A percentile compares a stretch with the other conserved stretches of the same genome.
These are phyloP conservation scores for Lasius fuliginosus DNA, from an alignment of 2,888 invertebrate species.

Conservation along the genomic window DNA sequence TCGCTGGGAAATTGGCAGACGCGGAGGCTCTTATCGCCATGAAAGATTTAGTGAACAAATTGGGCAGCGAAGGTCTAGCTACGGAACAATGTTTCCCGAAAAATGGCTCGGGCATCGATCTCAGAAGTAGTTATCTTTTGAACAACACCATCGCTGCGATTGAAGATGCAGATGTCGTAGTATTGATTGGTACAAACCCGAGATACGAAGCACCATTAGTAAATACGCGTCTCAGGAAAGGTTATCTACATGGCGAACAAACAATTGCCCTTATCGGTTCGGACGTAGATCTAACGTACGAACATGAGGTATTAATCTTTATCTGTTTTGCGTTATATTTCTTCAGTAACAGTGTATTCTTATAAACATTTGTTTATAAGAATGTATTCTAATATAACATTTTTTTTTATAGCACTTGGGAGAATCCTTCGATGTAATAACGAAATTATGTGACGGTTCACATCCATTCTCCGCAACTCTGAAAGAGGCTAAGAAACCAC, in stretches of 20 bases:
- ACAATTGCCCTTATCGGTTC: constrained; percentile 95
- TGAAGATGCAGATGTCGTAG: constrained; percentile 97
- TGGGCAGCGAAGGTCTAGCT: constrained; percentile 95
- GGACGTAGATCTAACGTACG: constrained; percentile 96
- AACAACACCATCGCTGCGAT: constrained; percentile 96
- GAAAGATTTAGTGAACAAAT: constrained; percentile 96
- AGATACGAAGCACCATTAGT: constrained; percentile 98
- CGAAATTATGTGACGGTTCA: constrained; percentile 91
- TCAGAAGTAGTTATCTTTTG: constrained; percentile 96
- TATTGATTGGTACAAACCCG: constrained; percentile 98
- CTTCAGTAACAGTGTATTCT: background rate
- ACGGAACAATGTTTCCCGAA: constrained; percentile 97
- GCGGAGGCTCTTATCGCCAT: constrained; percentile 96
- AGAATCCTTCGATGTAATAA: constrained; percentile 91
- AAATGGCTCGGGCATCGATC: constrained; percentile 92
- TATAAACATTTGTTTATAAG: background rate
- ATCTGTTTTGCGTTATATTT: background rate
- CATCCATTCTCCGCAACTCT: constrained; percentile 91
- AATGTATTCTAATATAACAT: constrained; percentile 1
- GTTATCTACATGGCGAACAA: constrained; percentile 96
- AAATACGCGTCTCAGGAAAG: constrained; percentile 98
- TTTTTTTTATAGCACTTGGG: constrained; percentile 92
- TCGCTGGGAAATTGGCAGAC: constrained; percentile 96
- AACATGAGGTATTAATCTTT: constrained; percentile 90
- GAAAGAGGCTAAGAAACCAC: constrained; percentile 93